A percentile compares a stretch with the other conserved stretches of the same genome.
Conservation (phyloP, 1,140 invertebrate genomes). For the Tigriopus japonicus region DNA sequence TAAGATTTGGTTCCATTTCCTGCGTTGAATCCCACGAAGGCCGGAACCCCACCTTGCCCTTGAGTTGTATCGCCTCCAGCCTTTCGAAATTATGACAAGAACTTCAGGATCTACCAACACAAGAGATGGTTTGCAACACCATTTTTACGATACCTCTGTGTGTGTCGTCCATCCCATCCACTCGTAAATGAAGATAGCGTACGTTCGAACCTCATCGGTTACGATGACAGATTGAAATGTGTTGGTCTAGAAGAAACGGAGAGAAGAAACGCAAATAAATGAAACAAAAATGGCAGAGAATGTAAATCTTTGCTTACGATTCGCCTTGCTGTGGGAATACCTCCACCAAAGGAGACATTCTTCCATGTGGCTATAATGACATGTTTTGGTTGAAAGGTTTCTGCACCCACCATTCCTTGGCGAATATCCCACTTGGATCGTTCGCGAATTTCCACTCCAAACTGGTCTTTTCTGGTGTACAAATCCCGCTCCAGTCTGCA, state of each 20-base stretch:
- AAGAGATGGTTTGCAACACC: conserved; percentile 13
- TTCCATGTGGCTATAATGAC: conserved; percentile 85
- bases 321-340: conserved; percentile 51
- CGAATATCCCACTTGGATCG: conserved; percentile 69
- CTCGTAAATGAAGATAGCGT: conserved; percentile 82
- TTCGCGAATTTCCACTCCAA: conserved; percentile 67
- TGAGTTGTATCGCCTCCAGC: conserved; percentile 66
- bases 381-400: conserved; percentile 71
- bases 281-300: neutral
- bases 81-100: neutral
- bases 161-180: conserved; percentile 74
- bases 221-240: conserved; percentile 82
- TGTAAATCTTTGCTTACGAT: conserved; percentile 32
- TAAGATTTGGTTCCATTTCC: conserved; percentile 78
- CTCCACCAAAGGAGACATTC: conserved; percentile 77
- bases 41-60: conserved; percentile 65
- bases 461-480: conserved; percentile 50
- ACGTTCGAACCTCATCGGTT: conserved; percentile 82
- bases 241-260: conserved; percentile 47
- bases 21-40: conserved; percentile 83
- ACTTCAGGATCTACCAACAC: neutral
- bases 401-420: conserved; percentile 70
- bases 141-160: conserved; percentile 36
- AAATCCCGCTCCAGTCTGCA: conserved; percentile 44
- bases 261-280: conserved; percentile 2